Conservation (phyloP, 2,113 vertebrate genomes). For the Lontra canadensis region DNA sequence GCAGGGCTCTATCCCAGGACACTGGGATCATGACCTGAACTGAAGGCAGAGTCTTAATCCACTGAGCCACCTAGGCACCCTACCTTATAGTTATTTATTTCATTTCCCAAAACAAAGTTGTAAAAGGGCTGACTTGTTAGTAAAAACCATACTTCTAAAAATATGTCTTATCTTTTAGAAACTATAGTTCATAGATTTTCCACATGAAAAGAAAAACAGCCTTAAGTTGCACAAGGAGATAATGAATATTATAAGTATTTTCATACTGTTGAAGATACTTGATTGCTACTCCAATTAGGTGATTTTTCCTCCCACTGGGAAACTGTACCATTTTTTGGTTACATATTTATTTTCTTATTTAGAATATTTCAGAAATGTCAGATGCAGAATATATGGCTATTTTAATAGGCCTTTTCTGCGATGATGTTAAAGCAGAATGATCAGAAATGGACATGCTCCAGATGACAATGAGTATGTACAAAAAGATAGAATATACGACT, state of each 20-base stretch:
- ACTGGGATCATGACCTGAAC: no score
- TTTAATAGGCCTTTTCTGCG: constrained; percentile 66
- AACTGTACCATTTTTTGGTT: constrained; percentile 35
- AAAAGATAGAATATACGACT: constrained; percentile 52
- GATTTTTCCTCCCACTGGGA: not conserved
- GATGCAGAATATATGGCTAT: constrained; percentile 54
- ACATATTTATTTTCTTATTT: not conserved
- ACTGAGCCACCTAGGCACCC: no score
- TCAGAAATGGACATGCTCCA: constrained; percentile 68
- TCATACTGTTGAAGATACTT: not conserved
- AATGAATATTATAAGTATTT: constrained; percentile 30
- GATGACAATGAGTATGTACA: constrained; percentile 63
- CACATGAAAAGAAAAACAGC: not conserved
- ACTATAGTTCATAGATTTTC: not conserved
- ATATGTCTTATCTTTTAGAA: constrained; percentile 39
- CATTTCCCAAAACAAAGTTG: constrained; percentile 11
- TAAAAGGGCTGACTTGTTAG: not conserved
- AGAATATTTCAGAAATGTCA: constrained; percentile 43
- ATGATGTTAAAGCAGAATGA: constrained; percentile 72
- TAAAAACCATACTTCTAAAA: constrained; percentile 37
- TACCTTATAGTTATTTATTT: not conserved
- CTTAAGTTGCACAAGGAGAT: not conserved
- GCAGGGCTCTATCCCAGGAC: no score
- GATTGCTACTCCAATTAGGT: not conserved
- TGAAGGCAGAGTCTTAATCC: no score